A percentile compares a stretch with the other conserved stretches of the same genome.
phyloP scores from a whole-genome alignment of 2,797 vertebrate genomes.

The Chrysocyon brachyurus region DNA sequence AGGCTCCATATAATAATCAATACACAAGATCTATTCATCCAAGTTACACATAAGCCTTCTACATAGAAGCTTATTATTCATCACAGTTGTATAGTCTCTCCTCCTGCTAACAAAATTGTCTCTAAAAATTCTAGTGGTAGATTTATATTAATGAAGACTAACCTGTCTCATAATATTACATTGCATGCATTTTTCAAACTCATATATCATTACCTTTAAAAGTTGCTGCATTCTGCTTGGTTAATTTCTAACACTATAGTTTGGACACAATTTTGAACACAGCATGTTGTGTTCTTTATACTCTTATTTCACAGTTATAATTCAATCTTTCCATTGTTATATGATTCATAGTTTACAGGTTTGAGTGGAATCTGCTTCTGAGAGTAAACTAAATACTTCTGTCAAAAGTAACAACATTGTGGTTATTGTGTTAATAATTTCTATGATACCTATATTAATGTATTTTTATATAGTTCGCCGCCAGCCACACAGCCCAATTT shows the following conservation, averaged over 20 bases:
- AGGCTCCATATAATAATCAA: neutral
- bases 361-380: neutral
- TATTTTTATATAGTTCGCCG: constrained; percentile 20
- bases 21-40: neutral
- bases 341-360: neutral
- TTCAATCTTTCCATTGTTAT: neutral
- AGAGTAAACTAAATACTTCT: neutral
- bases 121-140: neutral
- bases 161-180: constrained; percentile 43
- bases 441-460: neutral
- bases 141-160: constrained; percentile 52
- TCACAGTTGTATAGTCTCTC: neutral
- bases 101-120: neutral
- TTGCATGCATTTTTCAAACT: constrained; percentile 10
- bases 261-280: neutral
- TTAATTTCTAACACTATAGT: neutral
- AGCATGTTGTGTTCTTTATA: neutral
- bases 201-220: neutral
- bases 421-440: neutral
- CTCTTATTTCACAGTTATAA: neutral
- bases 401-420: neutral
- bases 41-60: neutral
- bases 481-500: neutral
- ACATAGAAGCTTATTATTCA: neutral
- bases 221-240: neutral